phyloP scores from a whole-genome alignment of 2,888 invertebrate species.

The Agrochola macilenta region DNA sequence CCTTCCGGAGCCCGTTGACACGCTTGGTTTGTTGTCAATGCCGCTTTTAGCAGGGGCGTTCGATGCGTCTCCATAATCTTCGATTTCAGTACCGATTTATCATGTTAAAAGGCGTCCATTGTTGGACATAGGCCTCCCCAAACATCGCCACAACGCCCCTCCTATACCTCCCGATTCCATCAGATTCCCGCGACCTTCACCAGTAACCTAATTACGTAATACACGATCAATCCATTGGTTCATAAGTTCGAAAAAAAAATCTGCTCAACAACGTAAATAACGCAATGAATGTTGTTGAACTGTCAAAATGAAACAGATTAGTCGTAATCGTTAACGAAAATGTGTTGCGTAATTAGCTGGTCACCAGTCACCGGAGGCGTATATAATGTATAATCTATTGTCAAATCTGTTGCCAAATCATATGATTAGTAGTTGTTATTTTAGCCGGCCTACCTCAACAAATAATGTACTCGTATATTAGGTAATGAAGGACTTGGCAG shows the following conservation, averaged over 20 bases:
- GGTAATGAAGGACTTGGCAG: slow-evolving; percentile 21
- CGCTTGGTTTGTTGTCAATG: no score
- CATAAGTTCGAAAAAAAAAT: no score
- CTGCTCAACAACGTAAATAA: no score
- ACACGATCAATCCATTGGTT: no score
- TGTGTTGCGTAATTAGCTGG: neutral
- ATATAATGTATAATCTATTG: slow-evolving; percentile 6
- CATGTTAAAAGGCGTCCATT: neutral
- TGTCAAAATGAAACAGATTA: no score
- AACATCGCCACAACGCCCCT: neutral
- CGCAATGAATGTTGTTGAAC: no score
- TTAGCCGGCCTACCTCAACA: slow-evolving; percentile 23
- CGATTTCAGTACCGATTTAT: no score
- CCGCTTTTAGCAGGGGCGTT: no score
- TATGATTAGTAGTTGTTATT: slow-evolving; percentile 31
- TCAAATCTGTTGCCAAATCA: slow-evolving; percentile 27
- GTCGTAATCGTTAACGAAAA: no score
- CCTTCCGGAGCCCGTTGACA: no score
- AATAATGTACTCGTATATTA: slow-evolving; percentile 14
- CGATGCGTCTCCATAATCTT: no score
- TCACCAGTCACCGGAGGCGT: neutral
- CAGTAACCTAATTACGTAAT: neutral
- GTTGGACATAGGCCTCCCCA: neutral
- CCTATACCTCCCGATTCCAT: neutral
- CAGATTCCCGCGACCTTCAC: neutral